phyloP scores from a whole-genome alignment of 2,113 vertebrate genomes.

The Xenus cinereus region DNA sequence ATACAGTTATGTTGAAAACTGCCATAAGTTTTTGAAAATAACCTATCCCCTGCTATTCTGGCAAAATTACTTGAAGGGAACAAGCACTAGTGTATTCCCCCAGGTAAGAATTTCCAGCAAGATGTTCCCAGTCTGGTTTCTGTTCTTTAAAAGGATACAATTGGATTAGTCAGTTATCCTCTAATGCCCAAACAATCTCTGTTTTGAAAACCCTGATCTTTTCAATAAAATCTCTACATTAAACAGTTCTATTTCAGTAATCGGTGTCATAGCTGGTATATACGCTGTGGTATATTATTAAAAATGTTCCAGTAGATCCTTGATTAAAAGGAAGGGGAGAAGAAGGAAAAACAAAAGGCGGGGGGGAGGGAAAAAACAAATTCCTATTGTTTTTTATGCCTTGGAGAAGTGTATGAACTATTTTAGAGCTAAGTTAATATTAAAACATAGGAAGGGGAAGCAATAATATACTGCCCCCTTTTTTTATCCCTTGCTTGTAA shows the following conservation, averaged over 20 bases:
- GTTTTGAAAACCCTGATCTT: neutral
- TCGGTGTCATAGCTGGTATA: neutral
- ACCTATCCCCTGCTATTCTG: neutral
- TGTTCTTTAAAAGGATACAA: neutral
- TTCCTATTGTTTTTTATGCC: neutral
- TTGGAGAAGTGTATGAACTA: neutral
- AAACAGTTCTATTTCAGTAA: neutral
- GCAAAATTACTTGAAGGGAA: neutral
- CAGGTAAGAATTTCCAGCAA: neutral
- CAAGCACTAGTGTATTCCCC: neutral
- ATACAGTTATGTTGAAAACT: neutral
- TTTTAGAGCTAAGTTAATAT: neutral
- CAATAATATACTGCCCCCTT: neutral
- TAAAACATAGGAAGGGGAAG: neutral
- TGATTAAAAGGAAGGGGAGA: neutral
- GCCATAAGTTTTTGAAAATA: neutral
- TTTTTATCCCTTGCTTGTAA: neutral
- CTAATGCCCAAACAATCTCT: neutral
- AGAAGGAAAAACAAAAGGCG: no score
- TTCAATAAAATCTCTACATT: neutral
- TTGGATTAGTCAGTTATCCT: neutral
- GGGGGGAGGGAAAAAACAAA: neutral
- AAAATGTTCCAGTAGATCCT: neutral
- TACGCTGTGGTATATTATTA: neutral
- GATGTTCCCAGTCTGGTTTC: neutral